Base-by-base conservation (phyloP, 2,113 vertebrate genomes). In the Odocoileus hemionus region DNA sequence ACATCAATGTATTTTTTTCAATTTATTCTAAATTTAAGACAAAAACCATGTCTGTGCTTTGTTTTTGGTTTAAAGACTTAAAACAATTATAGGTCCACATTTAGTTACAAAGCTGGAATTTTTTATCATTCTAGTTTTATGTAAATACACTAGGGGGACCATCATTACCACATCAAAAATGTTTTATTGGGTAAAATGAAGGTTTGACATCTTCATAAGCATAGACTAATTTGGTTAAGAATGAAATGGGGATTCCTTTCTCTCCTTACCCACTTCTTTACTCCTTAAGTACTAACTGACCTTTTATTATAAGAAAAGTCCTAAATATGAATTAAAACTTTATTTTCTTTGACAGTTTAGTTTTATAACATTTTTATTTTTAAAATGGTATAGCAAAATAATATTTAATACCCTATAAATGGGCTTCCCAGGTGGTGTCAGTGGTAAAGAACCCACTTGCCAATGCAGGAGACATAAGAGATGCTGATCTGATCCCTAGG, bases 1-100 rank as follows among this genome's bases (percentile, higher is more conserved):
- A 83, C 86, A 97, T 97, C 98, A 96, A 78, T 96, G 61, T 93
- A 98, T 95, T 98, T 85, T 97, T 96, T 98, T 36, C 82, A 96
- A 96, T 97, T 95, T 97, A 91, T 54, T 98, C 94, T 88, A 95
- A 97, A 97, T 97, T 95, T 96, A 98, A 98, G 97, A 98, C 96
- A 97, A 96, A 96, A 94, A 82, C n/a, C 21, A 92, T 58, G 86
- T 50, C 79, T 96, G 39, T 70, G 61, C 96, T 97, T 93, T 95
- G 70, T 93, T 82, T 98, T 84, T 39, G 23, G 47, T 92, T 54
- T 92, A 97, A 97, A 98, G 28, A 52, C 89, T 98, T 97, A 86
- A 97, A 92, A 96, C 89, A 97, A 82, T 76, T 94, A 83, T 70
- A 79, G 89, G 94, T 91, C 30, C 82, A 93, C 86, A 67, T 96